Base-by-base conservation (phyloP, 2,113 vertebrate genomes). In the Lichenostomus cassidix region DNA sequence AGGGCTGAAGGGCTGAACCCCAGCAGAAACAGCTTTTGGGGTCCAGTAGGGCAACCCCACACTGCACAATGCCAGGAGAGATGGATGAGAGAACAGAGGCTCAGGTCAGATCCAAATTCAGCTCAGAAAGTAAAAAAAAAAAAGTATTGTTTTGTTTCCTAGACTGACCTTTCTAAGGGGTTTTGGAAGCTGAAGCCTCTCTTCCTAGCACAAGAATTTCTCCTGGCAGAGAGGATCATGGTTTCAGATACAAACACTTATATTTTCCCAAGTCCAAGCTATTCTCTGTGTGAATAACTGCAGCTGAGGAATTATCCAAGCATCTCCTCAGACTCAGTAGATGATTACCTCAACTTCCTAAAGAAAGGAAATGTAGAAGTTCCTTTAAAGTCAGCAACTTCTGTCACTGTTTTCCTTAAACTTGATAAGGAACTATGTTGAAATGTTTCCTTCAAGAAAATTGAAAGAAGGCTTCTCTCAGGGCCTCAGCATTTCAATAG, bases 1-100 rank as follows among this genome's bases (percentile, higher is more conserved):
- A 46, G 20, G 33, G 22, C 63, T 62, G 18, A 8, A 35, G 44
- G n/a, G 39, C 31, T 68, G 37, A 75, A 44, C 16, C 10, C 22
- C 47, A 47, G 21, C 35, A 77, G 16, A 10, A 55, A 7, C 8
- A n/a, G 20, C 1, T 35, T 44, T 60, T n/a, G 46, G 55, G 22
- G 6, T n/a, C 24, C 14, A 11, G 28, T 14, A 63, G 23, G n/a
- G 11, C 29, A 29, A 3, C 10, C 11, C 5, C 7, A 44, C 27
- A 17, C 21, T 50, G 15, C 6, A 5, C 56, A n/a, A 3, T 2
- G 27, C 1, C 6, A 50, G 29, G 6, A 87, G 81, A 58, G 31
- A 31, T 2, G 13, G 1, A 1, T 4, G 9, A 22, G 27, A 39
- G 41, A 52, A 5, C 23, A 28, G 15, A 22, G 9, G 20, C 3